Evolutionary conservation across 64 coral and sea anemone genomes (phyloP), one percentile per base, ranked within the genome.

Genomic region (Platygyra sinensis): DNA sequence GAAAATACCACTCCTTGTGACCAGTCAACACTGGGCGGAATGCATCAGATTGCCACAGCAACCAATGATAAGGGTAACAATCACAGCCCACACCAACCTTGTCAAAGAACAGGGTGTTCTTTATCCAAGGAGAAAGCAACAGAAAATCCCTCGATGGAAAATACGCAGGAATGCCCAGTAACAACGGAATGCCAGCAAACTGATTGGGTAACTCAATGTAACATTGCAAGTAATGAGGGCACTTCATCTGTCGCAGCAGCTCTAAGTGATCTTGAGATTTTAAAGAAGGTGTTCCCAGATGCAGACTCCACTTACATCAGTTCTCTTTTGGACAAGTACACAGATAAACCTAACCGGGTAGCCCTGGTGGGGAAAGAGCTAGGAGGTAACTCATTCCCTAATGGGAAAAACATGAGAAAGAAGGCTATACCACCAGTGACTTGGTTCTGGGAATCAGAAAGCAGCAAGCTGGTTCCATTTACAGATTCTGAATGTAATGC

Each of bases 351-450:
- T 10, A 73, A 82, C 36, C 50, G 72, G 18, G 80, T 91, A 50
- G 80, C 89, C 4, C 33, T 83, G 60, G 89, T 91, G 17, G 81
- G 81, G 12, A 84, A 85, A 62, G 89, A 91, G 36, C 81, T 91
- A 1, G 60, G 50, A 30, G 61, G n/a, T 36, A 91, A 65, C n/a
- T 19, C 29, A 7, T 19, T 25, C 36, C 10, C 81, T 17, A 63
- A 69, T 11, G 65, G 2, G 5, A 20, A 52, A 27, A 50, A 24
- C 0, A 49, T 25, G 65, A 69, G 38, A 73, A 90, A 81, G 88
- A 81, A 81, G 18, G 3, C 30, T 19, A 11, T 73, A 7, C 38
- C 22, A 25, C 27, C 63, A n/a, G 81, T 72, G 18, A 24, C 62
- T 73, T 91, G 89, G 89, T 76, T 62, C 22, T 91, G 89, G 89